phyloP scores from a whole-genome alignment of 2,888 invertebrate species.

The Halictus ligatus region DNA sequence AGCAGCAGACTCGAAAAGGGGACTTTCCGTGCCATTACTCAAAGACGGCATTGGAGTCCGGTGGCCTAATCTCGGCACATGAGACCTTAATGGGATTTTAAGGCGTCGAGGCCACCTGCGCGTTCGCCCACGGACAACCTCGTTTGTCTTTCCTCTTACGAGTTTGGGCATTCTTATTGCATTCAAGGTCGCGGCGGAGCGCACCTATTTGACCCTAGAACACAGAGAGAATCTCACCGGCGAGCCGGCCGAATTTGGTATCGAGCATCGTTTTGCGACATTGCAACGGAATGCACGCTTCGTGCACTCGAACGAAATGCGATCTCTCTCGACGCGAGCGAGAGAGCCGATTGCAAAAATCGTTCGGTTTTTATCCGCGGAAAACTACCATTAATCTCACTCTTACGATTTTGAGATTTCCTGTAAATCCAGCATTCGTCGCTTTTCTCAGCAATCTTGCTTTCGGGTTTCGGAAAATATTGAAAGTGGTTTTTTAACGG shows the following conservation, averaged over 20 bases:
- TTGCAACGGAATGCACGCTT: constrained; percentile 20
- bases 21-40: constrained; percentile 81
- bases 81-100: constrained; percentile 84
- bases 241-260: constrained; percentile 49
- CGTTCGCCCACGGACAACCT: constrained; percentile 74
- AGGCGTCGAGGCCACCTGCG: constrained; percentile 83
- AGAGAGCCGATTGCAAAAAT: not conserved
- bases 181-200: constrained; percentile 60
- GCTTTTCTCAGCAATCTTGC: not conserved
- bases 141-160: constrained; percentile 79
- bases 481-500: no score
- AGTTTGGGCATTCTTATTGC: constrained; percentile 73
- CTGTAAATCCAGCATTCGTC: no score
- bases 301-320: constrained; percentile 21
- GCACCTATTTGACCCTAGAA: constrained; percentile 60
- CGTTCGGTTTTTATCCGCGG: not conserved
- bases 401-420: no score
- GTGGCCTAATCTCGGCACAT: constrained; percentile 83
- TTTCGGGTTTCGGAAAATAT: not conserved
- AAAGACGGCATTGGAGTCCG: constrained; percentile 81
- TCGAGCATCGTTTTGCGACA: constrained; percentile 38
- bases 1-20: constrained; percentile 66
- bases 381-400: no score
- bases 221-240: constrained; percentile 31
- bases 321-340: not conserved